A percentile compares a stretch with the other conserved stretches of the same genome.
These are phyloP conservation scores for Lydus trimaculatus DNA, from an alignment of 2,888 invertebrate genomes.

Conservation along the genomic window DNA sequence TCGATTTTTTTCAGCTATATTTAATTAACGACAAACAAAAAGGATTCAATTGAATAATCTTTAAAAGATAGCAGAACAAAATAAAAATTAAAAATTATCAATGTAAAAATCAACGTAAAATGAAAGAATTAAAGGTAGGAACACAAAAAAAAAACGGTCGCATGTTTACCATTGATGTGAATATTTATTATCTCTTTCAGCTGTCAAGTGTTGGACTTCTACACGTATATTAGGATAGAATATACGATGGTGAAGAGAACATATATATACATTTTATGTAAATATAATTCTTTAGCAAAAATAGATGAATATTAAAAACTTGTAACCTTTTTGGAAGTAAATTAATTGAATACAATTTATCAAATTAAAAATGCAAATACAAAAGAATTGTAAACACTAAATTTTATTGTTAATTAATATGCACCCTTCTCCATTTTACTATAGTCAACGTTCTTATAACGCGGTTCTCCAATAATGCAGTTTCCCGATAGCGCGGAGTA, in stretches of 20 bases:
- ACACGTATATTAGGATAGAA: background rate
- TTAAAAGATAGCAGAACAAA: too few species aligned
- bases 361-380: background rate
- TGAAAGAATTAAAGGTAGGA: background rate
- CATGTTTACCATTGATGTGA: background rate
- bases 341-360: background rate
- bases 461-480: too few species aligned
- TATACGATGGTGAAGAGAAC: background rate
- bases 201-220: background rate
- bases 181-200: background rate
- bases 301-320: background rate
- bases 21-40: too few species aligned
- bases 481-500: too few species aligned
- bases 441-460: too few species aligned
- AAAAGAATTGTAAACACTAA: too few species aligned
- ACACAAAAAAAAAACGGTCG: background rate
- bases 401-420: background rate
- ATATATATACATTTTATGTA: background rate
- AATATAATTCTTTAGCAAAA: background rate
- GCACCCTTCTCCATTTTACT: background rate
- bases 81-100: too few species aligned
- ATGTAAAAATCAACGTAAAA: too few species aligned
- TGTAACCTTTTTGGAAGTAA: background rate
- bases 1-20: too few species aligned
- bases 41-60: too few species aligned